phyloP scores from a whole-genome alignment of 2,888 invertebrate genomes.

The Drosophila yooni region DNA sequence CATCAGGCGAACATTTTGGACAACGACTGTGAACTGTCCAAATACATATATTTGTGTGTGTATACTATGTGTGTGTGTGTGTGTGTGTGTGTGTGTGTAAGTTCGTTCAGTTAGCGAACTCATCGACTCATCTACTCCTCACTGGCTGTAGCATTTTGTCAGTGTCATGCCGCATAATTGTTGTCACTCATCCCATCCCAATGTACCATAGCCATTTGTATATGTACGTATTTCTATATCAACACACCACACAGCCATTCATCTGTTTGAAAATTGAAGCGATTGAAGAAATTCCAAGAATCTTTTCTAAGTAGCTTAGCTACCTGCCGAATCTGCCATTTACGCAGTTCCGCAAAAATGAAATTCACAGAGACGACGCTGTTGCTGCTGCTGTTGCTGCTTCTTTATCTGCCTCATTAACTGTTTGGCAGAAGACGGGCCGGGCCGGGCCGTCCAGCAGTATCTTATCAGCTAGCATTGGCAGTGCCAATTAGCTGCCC shows the following conservation, averaged over 20 bases:
- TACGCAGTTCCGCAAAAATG: conserved; percentile 19
- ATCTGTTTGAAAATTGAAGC: conserved; percentile 23
- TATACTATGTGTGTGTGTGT: not conserved
- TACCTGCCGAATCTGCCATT: conserved; percentile 45
- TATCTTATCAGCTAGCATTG: conserved; percentile 49
- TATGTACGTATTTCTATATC: conserved; percentile 27
- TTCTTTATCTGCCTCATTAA: conserved; percentile 43
- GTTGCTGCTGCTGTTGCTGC: not conserved
- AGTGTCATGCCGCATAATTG: conserved; percentile 71
- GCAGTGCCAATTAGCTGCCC: conserved; percentile 43
- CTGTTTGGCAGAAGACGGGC: conserved; percentile 17
- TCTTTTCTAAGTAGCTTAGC: conserved; percentile 43
- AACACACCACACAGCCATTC: conserved; percentile 37
- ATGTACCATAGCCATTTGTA: conserved; percentile 16
- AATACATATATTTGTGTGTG: not conserved
- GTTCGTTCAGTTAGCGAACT: conserved; percentile 22
- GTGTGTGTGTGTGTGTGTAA: not conserved
- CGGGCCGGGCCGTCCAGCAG: conserved; percentile 10
- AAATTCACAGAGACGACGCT: conserved; percentile 10
- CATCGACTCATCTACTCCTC: not conserved
- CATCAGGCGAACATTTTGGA: conserved; percentile 31
- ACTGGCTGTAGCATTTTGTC: conserved; percentile 54
- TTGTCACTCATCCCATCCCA: conserved; percentile 45
- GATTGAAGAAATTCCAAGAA: conserved; percentile 40
- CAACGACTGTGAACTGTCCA: conserved; percentile 6